phyloP scores from a whole-genome alignment of 1,140 invertebrate species.

The Gonioctena quinquepunctata region DNA sequence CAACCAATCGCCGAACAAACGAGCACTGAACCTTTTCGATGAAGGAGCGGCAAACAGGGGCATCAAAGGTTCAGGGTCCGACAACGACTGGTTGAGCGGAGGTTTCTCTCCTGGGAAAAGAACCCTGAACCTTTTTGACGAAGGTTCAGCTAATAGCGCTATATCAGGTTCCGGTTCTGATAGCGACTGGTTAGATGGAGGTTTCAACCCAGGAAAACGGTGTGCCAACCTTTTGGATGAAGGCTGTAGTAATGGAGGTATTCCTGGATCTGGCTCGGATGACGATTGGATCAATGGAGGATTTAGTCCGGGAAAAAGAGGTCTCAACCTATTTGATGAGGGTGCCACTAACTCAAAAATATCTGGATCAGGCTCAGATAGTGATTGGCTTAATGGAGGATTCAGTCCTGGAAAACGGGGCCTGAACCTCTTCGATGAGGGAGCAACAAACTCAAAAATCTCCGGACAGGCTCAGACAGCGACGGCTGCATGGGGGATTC shows the following conservation, averaged over 20 bases:
- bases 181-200: slow-evolving; percentile 23
- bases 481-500: too few species aligned
- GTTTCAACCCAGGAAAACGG: slow-evolving; percentile 21
- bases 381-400: slow-evolving; percentile 29
- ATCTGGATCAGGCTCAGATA: slow-evolving; percentile 22
- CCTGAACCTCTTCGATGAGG: slow-evolving; percentile 15
- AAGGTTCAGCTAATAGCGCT: background rate
- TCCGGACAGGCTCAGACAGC: too few species aligned
- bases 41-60: background rate
- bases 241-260: slow-evolving; percentile 20
- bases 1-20: background rate
- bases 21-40: background rate
- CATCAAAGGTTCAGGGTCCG: slow-evolving; percentile 18
- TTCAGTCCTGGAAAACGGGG: slow-evolving; percentile 32
- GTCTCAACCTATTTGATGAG: slow-evolving; percentile 28
- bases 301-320: slow-evolving; percentile 29
- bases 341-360: background rate
- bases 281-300: slow-evolving; percentile 26
- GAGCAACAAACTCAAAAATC: too few species aligned
- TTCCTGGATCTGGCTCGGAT: slow-evolving; percentile 25
- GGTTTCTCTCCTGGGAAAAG: background rate
- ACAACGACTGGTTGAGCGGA: slow-evolving; percentile 22
- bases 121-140: background rate
- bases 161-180: slow-evolving; percentile 19
- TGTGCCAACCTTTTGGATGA: slow-evolving; percentile 26